Base-by-base conservation (phyloP, 2,888 invertebrate genomes). In the Anthrax anthrax region DNA sequence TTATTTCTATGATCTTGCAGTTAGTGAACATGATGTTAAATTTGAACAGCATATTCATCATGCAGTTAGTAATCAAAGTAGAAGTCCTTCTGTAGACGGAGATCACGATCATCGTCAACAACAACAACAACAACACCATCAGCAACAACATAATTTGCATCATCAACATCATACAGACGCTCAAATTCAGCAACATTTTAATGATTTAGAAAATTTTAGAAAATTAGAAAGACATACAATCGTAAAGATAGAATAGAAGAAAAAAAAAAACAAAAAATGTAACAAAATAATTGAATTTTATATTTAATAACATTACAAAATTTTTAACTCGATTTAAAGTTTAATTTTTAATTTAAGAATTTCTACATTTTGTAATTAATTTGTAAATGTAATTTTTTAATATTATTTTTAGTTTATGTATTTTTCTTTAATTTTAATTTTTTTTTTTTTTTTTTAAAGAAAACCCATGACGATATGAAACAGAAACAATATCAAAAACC, bases 1-100 rank as follows among this genome's bases (percentile, higher is more conserved):
- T 17, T 55, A 52, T 40, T 56, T 52, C 36, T 56, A 57, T 36
- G 56, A 56, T 17, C 37, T 53, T 12, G 48, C 38, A 13, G 44
- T 40, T 12, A 18, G 48, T 18, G 55, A 56, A 8, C 52, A 54
- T 45, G 54, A 56, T 43, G 46, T 52, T 1, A 58, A 58, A 39
- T 51, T 58, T 17, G 55, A 58, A 44, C 48, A 44, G 10, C 47
- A 42, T 27, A 37, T 47, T 34, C 51, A 32, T 8, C 32, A 9
- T 16, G 14, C 27, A 18, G 18, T 32, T 17, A 39, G 46, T 41
- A 18, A 46, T 17, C 43, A 44, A 23, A 65, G 60, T 46, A 62
- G 67, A 13, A 62, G 62, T 47, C 57, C 63, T 9, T 66, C 67
- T 1, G 54, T 65, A 46, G 68, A 68, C 34, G 68, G 52, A 2